phyloP scores from a whole-genome alignment of 2,113 vertebrate genomes.

The Cinclus cinclus region DNA sequence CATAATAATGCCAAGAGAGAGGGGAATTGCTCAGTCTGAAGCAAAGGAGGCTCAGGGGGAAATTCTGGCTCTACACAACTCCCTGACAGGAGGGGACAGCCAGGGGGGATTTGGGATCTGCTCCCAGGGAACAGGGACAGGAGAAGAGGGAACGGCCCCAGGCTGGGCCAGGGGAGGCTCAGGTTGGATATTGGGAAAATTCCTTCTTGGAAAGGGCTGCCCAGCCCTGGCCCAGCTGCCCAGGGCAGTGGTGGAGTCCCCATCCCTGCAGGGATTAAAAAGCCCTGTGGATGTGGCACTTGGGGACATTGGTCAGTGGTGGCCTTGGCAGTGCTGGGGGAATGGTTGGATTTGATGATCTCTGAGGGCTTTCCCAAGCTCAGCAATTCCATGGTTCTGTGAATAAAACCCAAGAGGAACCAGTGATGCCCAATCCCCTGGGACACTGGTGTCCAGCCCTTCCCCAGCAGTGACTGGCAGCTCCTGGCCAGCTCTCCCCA shows the following conservation, averaged over 20 bases:
- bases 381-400: neutral
- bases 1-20: neutral
- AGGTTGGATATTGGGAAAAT: accelerated
- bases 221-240: neutral
- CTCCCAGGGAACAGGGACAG: neutral
- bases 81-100: neutral
- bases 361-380: neutral
- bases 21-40: neutral
- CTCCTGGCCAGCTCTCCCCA: neutral
- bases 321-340: neutral
- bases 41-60: neutral
- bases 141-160: accelerated
- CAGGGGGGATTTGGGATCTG: neutral
- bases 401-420: neutral
- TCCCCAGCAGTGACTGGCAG: neutral
- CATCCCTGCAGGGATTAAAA: neutral
- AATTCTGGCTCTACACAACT: neutral
- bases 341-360: accelerated
- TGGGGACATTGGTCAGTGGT: neutral
- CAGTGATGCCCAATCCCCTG: neutral
- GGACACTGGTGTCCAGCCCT: accelerated
- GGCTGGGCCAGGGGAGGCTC: accelerated
- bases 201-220: accelerated
- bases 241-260: too few relatives aligned
- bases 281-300: neutral